Conservation (phyloP, 2,113 vertebrate genomes). For the Eclectus roratus region DNA sequence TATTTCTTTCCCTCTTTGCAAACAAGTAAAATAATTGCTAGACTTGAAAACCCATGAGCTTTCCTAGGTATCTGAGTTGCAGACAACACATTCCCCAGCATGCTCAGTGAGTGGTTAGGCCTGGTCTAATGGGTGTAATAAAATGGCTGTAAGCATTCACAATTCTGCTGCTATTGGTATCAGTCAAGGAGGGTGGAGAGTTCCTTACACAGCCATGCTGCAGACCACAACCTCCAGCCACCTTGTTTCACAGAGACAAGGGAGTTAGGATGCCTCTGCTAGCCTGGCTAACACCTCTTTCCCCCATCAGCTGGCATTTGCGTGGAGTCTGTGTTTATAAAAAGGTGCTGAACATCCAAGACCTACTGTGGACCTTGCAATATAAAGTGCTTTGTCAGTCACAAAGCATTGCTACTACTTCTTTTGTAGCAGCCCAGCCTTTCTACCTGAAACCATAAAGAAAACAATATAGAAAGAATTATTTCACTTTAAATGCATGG, state of each 20-base stretch:
- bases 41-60: not conserved
- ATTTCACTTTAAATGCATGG: not conserved
- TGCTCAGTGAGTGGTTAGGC: not conserved
- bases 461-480: not conserved
- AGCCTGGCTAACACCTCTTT: not conserved
- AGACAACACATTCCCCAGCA: not conserved
- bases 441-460: not conserved
- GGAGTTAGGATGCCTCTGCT: not conserved
- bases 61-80: not conserved
- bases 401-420: not conserved
- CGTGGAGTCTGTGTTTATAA: not conserved
- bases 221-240: not conserved
- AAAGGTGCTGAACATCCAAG: not conserved
- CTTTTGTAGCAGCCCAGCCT: not conserved
- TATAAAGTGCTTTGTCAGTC: not conserved
- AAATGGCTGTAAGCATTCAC: not conserved
- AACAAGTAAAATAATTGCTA: not conserved
- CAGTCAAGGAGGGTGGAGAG: not conserved
- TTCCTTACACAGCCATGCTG: not conserved
- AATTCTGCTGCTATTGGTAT: not conserved
- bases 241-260: not conserved
- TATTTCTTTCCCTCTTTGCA: not conserved
- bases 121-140: not conserved
- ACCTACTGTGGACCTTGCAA: not conserved
- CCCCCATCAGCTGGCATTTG: not conserved